phyloP scores from a whole-genome alignment of 2,888 invertebrate genomes.

The Dermolepida albohirtum region DNA sequence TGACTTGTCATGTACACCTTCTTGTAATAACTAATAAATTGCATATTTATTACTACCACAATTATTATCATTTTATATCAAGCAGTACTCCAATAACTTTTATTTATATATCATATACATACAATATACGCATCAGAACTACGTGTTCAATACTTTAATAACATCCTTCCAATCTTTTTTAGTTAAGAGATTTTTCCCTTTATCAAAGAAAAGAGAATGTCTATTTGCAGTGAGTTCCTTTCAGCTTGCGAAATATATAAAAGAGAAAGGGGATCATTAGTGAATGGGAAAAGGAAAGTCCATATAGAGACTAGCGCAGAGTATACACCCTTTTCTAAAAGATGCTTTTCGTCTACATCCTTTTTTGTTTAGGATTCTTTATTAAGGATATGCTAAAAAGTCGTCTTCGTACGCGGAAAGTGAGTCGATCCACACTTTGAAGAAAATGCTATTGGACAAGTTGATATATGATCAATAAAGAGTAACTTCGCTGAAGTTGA shows the following conservation, averaged over 20 bases:
- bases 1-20: no score
- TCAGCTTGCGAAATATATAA: constrained; percentile 46
- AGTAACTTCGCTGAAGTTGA: constrained; percentile 33
- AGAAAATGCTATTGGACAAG: constrained; percentile 40
- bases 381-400: constrained; percentile 48
- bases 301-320: constrained; percentile 25
- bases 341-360: constrained; percentile 29
- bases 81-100: no score
- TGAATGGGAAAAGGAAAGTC: constrained; percentile 37
- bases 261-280: constrained; percentile 49
- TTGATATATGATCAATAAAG: constrained; percentile 43
- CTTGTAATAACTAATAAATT: no score
- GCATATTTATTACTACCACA: no score
- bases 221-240: constrained; percentile 47
- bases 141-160: neutral
- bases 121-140: neutral
- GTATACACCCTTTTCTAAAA: constrained; percentile 38
- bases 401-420: constrained; percentile 37
- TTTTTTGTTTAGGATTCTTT: constrained; percentile 47
- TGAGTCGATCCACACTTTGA: constrained; percentile 35
- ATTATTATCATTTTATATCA: no score
- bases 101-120: no score
- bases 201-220: constrained; percentile 49
- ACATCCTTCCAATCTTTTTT: constrained; percentile 17
- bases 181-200: constrained; percentile 25